phyloP scores from a whole-genome alignment of 2,797 vertebrate genomes.

The Pantherophis vulpinus region DNA sequence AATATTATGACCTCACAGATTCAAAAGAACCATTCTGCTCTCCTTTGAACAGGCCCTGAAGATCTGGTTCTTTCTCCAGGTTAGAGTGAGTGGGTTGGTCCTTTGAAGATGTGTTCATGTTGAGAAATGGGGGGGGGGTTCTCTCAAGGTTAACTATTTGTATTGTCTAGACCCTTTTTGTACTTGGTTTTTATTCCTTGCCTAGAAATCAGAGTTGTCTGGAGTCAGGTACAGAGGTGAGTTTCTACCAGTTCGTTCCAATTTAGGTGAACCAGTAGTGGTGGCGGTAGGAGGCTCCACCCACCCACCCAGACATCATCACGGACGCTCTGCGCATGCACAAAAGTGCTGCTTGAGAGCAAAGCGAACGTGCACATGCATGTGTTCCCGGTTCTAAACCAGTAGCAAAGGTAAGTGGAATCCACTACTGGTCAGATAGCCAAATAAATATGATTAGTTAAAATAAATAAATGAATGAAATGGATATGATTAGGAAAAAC shows the following conservation, averaged over 20 bases:
- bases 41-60: neutral
- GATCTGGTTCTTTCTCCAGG: neutral
- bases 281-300: no score
- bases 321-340: no score
- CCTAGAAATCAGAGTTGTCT: neutral
- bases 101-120: neutral
- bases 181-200: neutral
- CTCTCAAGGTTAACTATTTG: neutral
- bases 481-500: neutral
- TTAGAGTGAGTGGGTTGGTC: neutral
- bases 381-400: no score
- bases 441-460: neutral
- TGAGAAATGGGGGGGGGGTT: neutral
- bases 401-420: no score
- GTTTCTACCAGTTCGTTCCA: no score
- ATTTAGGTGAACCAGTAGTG: no score
- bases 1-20: neutral
- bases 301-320: no score
- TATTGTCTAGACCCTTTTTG: neutral
- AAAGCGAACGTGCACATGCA: no score
- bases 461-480: neutral
- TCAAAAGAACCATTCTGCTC: neutral
- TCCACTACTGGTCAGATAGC: neutral
- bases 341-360: no score
- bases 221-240: neutral